phyloP scores from a whole-genome alignment of 2,113 vertebrate species.

The Haemorhous mexicanus region DNA sequence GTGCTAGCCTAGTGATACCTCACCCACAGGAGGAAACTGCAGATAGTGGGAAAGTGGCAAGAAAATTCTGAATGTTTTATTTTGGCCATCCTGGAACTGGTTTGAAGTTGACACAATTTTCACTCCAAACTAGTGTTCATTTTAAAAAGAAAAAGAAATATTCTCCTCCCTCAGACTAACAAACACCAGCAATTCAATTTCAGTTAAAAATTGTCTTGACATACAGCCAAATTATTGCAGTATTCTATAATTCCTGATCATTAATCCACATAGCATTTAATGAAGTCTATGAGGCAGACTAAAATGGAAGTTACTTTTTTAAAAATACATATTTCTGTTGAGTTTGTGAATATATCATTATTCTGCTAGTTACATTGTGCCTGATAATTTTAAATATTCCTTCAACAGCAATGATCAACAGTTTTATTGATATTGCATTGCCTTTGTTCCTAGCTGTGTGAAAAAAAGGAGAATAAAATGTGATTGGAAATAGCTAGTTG shows the following conservation, averaged over 20 bases:
- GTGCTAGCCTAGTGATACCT: too few relatives aligned
- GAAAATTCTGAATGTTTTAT: neutral
- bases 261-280: neutral
- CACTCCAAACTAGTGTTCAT: rapidly evolving
- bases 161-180: neutral
- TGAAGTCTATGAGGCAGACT: neutral
- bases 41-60: neutral
- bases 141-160: neutral
- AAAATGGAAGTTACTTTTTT: neutral
- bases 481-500: rapidly evolving
- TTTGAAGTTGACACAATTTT: neutral
- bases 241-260: neutral
- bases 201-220: neutral
- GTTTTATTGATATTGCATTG: neutral
- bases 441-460: neutral
- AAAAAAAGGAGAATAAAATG: neutral
- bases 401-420: neutral
- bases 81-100: neutral
- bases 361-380: neutral
- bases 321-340: rapidly evolving
- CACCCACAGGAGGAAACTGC: neutral
- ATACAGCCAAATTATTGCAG: neutral
- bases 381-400: neutral
- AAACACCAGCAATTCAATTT: neutral
- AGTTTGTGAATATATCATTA: neutral